Percentiles rank a stretch among this genome's conserved stretches.
These are phyloP conservation scores for Celastrina argiolus DNA, from an alignment of 2,888 invertebrate genomes.

Conservation along the genomic window DNA sequence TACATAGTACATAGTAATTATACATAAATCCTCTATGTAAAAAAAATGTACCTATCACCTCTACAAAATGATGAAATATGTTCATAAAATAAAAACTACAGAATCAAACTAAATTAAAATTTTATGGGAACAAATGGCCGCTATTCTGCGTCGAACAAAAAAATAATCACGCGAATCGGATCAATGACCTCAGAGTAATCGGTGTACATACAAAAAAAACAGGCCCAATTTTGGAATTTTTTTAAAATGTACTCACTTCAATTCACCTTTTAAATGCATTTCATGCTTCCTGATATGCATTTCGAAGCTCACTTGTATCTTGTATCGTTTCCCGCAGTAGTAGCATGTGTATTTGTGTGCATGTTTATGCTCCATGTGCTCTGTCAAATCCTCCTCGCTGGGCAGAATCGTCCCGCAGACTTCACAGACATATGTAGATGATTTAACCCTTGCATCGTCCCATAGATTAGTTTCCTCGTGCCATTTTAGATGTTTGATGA, in stretches of 20 bases:
- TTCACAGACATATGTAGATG: slow-evolving; percentile 53
- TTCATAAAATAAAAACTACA: no score
- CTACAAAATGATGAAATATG: no score
- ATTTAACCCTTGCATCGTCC: slow-evolving; percentile 21
- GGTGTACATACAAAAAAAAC: no score
- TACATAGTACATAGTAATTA: no score
- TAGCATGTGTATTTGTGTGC: slow-evolving; percentile 58
- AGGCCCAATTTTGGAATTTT: neutral
- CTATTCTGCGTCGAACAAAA: no score
- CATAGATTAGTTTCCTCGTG: slow-evolving; percentile 44
- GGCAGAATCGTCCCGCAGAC: slow-evolving; percentile 51
- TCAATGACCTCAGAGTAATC: no score
- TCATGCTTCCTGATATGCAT: slow-evolving; percentile 64
- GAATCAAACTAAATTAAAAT: no score
- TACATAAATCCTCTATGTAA: no score
- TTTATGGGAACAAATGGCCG: no score
- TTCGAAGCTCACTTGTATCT: slow-evolving; percentile 53
- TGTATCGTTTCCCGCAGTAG: slow-evolving; percentile 64
- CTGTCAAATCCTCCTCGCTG: slow-evolving; percentile 42
- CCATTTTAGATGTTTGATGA: slow-evolving; percentile 53
- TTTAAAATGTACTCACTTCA: neutral
- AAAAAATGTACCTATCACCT: neutral
- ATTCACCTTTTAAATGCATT: slow-evolving; percentile 36
- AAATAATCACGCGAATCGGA: no score
- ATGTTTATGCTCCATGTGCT: slow-evolving; percentile 52